phyloP scores from a whole-genome alignment of 2,113 vertebrate genomes.

The Scomber colias region DNA sequence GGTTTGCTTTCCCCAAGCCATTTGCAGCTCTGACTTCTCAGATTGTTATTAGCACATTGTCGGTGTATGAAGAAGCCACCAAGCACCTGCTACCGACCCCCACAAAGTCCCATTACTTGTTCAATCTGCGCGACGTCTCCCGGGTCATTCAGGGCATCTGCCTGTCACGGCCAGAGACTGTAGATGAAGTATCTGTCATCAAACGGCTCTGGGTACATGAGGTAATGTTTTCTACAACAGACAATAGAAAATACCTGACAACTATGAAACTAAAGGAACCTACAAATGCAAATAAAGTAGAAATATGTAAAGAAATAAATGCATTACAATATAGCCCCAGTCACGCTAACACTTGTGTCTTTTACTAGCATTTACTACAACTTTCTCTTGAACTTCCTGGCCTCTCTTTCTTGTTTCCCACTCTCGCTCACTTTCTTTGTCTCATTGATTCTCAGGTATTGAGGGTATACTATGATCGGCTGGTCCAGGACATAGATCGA shows the following conservation, averaged over 20 bases:
- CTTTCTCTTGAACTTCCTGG: not conserved
- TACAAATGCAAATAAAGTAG: not conserved
- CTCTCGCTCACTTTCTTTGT: not conserved
- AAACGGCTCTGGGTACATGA: constrained; percentile 96
- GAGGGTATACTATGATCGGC: constrained; percentile 92
- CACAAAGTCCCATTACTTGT: constrained; percentile 93
- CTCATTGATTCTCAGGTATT: constrained; percentile 84
- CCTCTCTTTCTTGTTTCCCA: too few relatives aligned
- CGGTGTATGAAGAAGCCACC: constrained; percentile 90
- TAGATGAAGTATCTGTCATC: constrained; percentile 81
- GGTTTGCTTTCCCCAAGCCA: constrained; percentile 87
- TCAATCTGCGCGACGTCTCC: constrained; percentile 93
- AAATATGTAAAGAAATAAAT: not conserved
- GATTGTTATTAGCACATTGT: constrained; percentile 88
- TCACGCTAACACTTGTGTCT: too few relatives aligned
- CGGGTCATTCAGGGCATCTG: constrained; percentile 94
- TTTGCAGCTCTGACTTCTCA: constrained; percentile 87
- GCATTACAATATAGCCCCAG: not conserved
- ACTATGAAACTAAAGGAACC: not conserved
- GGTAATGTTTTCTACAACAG: constrained; percentile 77
- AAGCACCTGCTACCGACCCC: constrained; percentile 92
- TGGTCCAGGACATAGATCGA: constrained; percentile 88
- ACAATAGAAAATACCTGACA: not conserved
- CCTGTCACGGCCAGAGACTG: constrained; percentile 90
- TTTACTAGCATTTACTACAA: too few relatives aligned